Conservation (phyloP, 2,113 vertebrate genomes). For the Bungarus multicinctus region DNA sequence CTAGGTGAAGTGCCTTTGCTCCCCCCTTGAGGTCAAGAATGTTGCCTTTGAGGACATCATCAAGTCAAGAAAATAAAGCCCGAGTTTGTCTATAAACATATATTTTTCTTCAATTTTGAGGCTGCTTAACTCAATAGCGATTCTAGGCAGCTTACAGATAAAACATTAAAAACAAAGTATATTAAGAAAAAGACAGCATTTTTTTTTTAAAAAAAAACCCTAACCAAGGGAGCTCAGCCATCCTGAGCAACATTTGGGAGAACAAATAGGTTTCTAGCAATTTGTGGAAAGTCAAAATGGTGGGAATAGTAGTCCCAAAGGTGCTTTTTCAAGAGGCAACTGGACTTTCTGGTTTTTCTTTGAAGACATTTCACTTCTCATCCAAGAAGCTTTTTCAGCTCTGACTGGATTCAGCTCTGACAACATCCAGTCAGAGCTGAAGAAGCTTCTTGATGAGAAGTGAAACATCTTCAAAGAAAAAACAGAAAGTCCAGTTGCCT, state of each 20-base stretch:
- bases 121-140: background rate
- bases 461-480: too few relatives aligned
- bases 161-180: background rate
- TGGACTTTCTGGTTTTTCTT: too few relatives aligned
- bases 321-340: too few relatives aligned
- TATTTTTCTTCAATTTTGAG: background rate
- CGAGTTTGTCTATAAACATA: background rate
- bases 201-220: background rate
- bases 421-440: too few relatives aligned
- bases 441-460: too few relatives aligned
- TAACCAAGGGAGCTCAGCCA: background rate
- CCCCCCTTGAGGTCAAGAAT: background rate
- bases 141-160: background rate
- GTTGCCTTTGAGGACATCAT: background rate
- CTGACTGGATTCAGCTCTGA: too few relatives aligned
- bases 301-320: background rate
- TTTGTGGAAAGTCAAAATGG: background rate
- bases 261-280: background rate
- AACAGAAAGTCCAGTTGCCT: too few relatives aligned
- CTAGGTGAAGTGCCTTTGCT: background rate
- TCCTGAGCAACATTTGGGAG: background rate
- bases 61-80: background rate
- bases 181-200: background rate
- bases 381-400: too few relatives aligned
- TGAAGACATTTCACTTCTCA: too few relatives aligned